A percentile compares a stretch with the other conserved stretches of the same genome.
These are phyloP conservation scores for Oreocharis arfaki DNA, from an alignment of 2,113 vertebrate species.

Conservation along the genomic window DNA sequence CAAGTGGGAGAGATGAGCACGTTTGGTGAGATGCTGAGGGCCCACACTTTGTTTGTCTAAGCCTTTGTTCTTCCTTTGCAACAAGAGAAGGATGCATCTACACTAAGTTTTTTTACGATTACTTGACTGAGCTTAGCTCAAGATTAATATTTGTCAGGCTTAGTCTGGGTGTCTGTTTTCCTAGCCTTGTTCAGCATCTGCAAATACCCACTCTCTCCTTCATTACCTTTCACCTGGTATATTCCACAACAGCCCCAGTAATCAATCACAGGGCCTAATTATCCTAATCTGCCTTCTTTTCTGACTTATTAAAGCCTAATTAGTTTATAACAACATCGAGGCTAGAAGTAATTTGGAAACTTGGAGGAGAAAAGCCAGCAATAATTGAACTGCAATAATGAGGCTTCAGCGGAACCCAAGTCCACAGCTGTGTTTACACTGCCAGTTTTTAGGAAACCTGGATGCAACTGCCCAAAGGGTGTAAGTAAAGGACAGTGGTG, in stretches of 20 bases:
- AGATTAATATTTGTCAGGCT: neutral
- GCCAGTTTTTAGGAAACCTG: neutral
- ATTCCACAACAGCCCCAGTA: neutral
- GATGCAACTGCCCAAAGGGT: neutral
- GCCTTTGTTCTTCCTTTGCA: neutral
- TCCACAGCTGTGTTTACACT: slow-evolving; percentile 30
- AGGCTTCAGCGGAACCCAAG: slow-evolving; percentile 2
- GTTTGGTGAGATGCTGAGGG: neutral
- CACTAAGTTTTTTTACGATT: neutral
- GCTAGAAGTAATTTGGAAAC: slow-evolving; percentile 52
- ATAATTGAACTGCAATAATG: slow-evolving; percentile 35
- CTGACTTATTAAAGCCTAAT: slow-evolving; percentile 57
- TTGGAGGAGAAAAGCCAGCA: neutral
- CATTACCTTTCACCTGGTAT: neutral
- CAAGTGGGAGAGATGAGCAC: neutral
- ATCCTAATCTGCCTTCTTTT: slow-evolving; percentile 29
- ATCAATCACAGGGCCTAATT: slow-evolving; percentile 48
- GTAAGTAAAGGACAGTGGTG: neutral
- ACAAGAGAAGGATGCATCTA: neutral
- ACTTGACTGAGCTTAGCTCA: neutral
- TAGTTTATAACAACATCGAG: slow-evolving; percentile 42
- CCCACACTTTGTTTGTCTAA: neutral
- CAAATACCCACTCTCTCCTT: neutral
- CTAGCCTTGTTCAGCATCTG: neutral
- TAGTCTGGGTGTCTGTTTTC: neutral